A percentile compares a stretch with the other conserved stretches of the same genome.
Conservation (phyloP, 2,888 invertebrate species). For the Tetragonisca angustula region DNA sequence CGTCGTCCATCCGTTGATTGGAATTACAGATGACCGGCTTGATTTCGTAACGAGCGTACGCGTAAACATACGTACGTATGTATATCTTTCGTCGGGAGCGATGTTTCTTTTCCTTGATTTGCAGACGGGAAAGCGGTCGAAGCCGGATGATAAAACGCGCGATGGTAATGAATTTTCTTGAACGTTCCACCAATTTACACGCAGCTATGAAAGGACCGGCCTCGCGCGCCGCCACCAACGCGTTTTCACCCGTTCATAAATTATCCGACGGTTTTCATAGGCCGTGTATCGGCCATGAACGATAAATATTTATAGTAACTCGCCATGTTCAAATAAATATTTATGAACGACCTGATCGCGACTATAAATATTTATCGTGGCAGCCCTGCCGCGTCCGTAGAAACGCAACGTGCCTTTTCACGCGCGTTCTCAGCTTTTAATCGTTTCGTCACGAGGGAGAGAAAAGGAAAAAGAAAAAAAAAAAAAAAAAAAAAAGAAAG, state of each 20-base stretch:
- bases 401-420: background rate
- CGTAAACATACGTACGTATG: background rate
- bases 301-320: conserved; percentile 65
- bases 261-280: conserved; percentile 55
- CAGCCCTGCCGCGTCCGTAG: background rate
- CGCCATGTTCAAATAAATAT: conserved; percentile 56
- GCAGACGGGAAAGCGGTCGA: background rate
- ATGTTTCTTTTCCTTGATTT: too few relatives aligned
- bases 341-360: conserved; percentile 50
- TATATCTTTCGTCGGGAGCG: background rate
- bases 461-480: background rate
- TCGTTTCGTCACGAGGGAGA: background rate
- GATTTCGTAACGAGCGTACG: background rate
- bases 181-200: conserved; percentile 51
- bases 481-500: too few relatives aligned
- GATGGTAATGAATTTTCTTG: conserved; percentile 32
- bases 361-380: conserved; percentile 57
- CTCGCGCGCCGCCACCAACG: conserved; percentile 26
- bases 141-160: background rate
- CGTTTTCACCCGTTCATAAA: conserved; percentile 51
- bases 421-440: conserved; percentile 7
- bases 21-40: background rate
- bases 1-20: background rate
- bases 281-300: conserved; percentile 34
- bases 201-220: conserved; percentile 28